These are phyloP conservation scores for Branchipolynoe longqiensis DNA, from an alignment of 2,888 invertebrate species.

Conservation along the genomic window DNA sequence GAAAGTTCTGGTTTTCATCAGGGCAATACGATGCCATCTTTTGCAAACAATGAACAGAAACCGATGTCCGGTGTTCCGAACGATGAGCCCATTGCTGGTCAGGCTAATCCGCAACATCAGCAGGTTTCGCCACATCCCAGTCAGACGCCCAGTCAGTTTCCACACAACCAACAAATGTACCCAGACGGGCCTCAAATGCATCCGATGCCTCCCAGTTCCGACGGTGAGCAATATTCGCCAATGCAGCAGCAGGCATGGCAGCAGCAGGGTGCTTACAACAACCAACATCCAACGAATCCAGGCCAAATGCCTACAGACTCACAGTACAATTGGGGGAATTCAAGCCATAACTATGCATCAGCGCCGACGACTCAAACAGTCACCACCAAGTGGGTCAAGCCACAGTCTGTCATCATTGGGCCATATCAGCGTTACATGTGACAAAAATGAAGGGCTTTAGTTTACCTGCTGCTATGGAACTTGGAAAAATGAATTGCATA, in stretches of 20 bases:
- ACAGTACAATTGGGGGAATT: neutral
- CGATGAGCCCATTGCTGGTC: neutral
- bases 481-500: too few relatives aligned
- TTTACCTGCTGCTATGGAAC: conserved; percentile 3
- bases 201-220: neutral
- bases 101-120: neutral
- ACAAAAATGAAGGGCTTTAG: neutral
- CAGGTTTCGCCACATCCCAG: neutral
- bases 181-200: neutral
- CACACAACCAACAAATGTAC: neutral
- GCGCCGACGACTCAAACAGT: conserved; percentile 42
- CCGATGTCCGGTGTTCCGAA: neutral
- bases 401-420: conserved; percentile 46
- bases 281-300: neutral
- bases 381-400: conserved; percentile 55
- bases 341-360: neutral
- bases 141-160: neutral
- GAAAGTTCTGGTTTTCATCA: too few relatives aligned
- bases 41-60: neutral
- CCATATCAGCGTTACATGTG: conserved; percentile 58
- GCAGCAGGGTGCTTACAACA: neutral
- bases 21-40: neutral
- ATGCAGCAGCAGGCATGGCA: neutral
- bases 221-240: neutral
- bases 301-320: neutral